Conservation (phyloP, 2,797 vertebrate species). For the Cottoperca gobio region DNA sequence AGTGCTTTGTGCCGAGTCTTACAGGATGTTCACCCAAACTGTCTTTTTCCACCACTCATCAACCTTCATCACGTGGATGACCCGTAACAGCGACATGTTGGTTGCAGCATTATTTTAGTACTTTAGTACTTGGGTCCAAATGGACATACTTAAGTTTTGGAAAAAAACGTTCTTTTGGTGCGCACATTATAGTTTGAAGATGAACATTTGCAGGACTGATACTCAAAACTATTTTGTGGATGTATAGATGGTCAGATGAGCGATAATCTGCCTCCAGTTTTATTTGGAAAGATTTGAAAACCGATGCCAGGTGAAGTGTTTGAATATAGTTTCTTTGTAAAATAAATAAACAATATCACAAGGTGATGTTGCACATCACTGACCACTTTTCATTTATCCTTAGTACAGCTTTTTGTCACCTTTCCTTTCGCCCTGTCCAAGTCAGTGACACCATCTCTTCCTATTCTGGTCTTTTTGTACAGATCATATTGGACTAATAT, state of each 20-base stretch:
- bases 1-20: constrained; percentile 46
- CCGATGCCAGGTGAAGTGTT: constrained; percentile 23
- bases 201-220: constrained; percentile 46
- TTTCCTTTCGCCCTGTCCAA: constrained; percentile 16
- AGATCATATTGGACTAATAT: constrained; percentile 56
- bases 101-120: constrained; percentile 39
- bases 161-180: constrained; percentile 30
- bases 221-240: constrained; percentile 49
- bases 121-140: constrained; percentile 20
- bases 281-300: constrained; percentile 29
- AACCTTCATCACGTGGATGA: constrained; percentile 31
- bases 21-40: constrained; percentile 43
- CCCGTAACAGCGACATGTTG: constrained; percentile 27
- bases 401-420: constrained; percentile 25
- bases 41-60: constrained; percentile 13
- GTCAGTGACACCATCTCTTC: constrained; percentile 41
- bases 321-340: constrained; percentile 46
- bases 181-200: constrained; percentile 50
- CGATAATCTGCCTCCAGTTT: constrained; percentile 38
- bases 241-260: constrained; percentile 32
- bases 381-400: constrained; percentile 39
- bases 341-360: constrained; percentile 32
- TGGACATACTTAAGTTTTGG: constrained; percentile 34
- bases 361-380: constrained; percentile 48
- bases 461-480: constrained; percentile 66